A percentile compares a stretch with the other conserved stretches of the same genome.
phyloP scores from a whole-genome alignment of 2,113 vertebrate species.

The Odontophorus gujanensis region DNA sequence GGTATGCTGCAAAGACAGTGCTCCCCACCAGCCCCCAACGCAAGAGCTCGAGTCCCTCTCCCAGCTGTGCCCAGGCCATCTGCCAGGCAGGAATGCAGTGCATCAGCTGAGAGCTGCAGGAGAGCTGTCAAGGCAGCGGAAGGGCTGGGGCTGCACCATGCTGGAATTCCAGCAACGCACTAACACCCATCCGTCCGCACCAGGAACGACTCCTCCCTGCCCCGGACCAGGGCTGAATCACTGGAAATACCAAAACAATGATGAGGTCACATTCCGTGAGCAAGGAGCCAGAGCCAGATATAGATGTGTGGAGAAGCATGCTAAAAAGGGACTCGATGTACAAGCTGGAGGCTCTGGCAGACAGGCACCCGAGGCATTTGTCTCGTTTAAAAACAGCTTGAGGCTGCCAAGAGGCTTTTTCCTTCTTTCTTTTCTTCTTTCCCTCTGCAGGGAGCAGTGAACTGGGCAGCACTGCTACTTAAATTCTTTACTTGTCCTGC shows the following conservation, averaged over 20 bases:
- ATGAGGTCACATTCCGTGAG: slow-evolving; percentile 63
- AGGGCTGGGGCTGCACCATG: slow-evolving; percentile 50
- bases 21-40: background rate
- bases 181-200: slow-evolving; percentile 14
- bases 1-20: background rate
- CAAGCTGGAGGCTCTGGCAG: slow-evolving; percentile 29
- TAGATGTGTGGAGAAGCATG: background rate
- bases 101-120: background rate
- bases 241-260: slow-evolving; percentile 72
- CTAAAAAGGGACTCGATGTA: slow-evolving; percentile 33
- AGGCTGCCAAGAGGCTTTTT: background rate
- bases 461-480: background rate
- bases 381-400: slow-evolving; percentile 46
- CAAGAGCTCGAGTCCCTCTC: background rate
- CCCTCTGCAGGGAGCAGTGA: background rate
- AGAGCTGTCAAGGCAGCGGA: slow-evolving; percentile 58
- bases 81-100: background rate
- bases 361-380: slow-evolving; percentile 50
- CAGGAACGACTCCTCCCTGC: slow-evolving; percentile 65
- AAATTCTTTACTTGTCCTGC: background rate
- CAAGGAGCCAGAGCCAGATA: slow-evolving; percentile 35
- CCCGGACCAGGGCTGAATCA: slow-evolving; percentile 56
- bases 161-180: slow-evolving; percentile 65
- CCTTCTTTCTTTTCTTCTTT: background rate
- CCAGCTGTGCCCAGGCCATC: background rate